These are phyloP conservation scores for Turnix velox DNA, from an alignment of 2,113 vertebrate species.

Conservation along the genomic window DNA sequence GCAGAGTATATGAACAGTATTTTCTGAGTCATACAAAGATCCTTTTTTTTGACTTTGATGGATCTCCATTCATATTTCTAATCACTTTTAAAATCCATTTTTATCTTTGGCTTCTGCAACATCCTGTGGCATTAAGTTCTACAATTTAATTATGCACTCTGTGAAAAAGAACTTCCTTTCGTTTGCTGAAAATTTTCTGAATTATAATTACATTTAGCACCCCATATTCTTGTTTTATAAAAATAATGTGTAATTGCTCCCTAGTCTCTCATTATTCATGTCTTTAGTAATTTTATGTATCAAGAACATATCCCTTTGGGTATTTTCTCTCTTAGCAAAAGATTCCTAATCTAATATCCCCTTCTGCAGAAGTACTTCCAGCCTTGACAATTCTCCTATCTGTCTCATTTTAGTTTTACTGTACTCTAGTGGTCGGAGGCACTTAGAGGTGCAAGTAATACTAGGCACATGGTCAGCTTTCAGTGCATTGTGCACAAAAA, in stretches of 20 bases:
- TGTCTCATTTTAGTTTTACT: background rate
- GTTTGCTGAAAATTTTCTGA: slow-evolving; percentile 22
- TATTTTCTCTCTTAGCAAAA: background rate
- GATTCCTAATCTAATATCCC: slow-evolving; percentile 6
- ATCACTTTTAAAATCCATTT: background rate
- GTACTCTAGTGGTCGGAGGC: background rate
- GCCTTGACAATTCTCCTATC: background rate
- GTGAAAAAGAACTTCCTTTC: slow-evolving; percentile 56
- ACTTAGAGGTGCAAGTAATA: background rate
- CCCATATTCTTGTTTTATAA: background rate
- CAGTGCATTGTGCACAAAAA: background rate
- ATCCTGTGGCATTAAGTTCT: slow-evolving; percentile 10
- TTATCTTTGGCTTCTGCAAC: background rate
- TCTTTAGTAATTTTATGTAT: slow-evolving; percentile 15
- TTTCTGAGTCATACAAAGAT: background rate
- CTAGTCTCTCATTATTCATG: background rate
- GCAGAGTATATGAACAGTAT: background rate
- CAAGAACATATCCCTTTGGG: background rate
- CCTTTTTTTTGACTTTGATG: background rate
- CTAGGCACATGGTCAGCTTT: background rate
- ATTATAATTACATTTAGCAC: slow-evolving; percentile 37
- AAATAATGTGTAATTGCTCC: slow-evolving; percentile 18
- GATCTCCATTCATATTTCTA: slow-evolving; percentile 1
- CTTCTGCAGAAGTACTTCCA: background rate
- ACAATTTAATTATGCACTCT: slow-evolving; percentile 26